phyloP scores from a whole-genome alignment of 2,888 invertebrate genomes.

The Podotricha telesiphe region DNA sequence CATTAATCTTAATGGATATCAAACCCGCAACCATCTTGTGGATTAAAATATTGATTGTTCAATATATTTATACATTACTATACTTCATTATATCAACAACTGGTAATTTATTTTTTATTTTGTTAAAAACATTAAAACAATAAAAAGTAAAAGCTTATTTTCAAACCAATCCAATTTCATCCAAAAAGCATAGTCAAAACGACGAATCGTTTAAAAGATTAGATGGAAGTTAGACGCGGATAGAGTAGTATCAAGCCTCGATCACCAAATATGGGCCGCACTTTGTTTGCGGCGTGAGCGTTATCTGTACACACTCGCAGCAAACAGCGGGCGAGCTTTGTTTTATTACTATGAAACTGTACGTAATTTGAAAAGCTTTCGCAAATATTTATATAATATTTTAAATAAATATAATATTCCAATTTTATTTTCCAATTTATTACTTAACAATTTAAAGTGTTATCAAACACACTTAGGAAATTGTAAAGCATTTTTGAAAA shows the following conservation, averaged over 20 bases:
- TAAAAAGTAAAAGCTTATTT: no score
- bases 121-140: no score
- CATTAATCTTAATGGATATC: no score
- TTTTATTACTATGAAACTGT: background rate
- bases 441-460: no score
- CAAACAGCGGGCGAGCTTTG: background rate
- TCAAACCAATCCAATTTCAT: background rate
- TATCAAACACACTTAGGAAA: no score
- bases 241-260: background rate
- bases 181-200: background rate
- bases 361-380: background rate
- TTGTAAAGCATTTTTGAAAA: no score
- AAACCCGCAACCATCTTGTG: no score
- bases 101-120: no score
- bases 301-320: background rate
- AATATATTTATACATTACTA: no score
- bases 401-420: background rate
- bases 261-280: slow-evolving; percentile 25
- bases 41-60: no score
- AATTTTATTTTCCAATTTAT: no score
- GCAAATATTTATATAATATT: background rate
- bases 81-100: no score
- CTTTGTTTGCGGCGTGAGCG: slow-evolving; percentile 23
- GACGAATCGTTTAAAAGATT: slow-evolving; percentile 32
- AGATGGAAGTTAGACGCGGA: slow-evolving; percentile 29